Percentiles rank a stretch among this genome's conserved stretches.
These are phyloP conservation scores for Spodoptera litura DNA, from an alignment of 1,140 invertebrate genomes.

Conservation along the genomic window DNA sequence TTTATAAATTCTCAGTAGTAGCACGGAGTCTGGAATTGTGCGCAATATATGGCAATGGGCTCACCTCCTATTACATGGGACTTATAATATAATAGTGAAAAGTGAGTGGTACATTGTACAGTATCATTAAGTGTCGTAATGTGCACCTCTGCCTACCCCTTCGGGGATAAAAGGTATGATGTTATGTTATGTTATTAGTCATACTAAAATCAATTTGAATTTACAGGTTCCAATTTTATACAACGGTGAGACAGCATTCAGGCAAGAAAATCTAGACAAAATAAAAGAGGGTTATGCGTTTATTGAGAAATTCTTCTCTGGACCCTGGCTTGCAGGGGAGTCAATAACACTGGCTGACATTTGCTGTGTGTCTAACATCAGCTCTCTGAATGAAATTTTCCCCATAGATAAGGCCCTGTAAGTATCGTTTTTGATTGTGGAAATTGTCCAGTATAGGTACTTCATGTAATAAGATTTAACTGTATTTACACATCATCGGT, in stretches of 20 bases:
- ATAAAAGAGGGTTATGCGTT: conserved; percentile 86
- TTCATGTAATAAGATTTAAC: conserved; percentile 39
- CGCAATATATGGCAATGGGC: no score
- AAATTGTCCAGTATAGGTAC: conserved; percentile 54
- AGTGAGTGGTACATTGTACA: no score
- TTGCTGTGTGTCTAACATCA: conserved; percentile 83
- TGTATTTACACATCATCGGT: conserved; percentile 52
- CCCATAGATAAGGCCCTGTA: conserved; percentile 55
- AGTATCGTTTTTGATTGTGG: conserved; percentile 4
- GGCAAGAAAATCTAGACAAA: conserved; percentile 55
- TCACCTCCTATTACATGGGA: no score
- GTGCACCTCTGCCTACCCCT: no score
- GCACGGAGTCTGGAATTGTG: no score
- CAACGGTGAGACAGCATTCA: conserved; percentile 26
- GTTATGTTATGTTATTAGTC: no score
- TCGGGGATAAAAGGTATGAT: no score
- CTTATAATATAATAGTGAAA: no score
- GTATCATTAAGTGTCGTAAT: no score
- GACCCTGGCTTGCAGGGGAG: conserved; percentile 85
- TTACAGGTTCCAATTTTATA: conserved; percentile 41
- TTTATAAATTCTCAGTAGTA: no score
- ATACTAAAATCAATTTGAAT: neutral
- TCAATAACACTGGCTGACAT: conserved; percentile 89
- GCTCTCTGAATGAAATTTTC: conserved; percentile 53
- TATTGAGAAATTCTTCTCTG: conserved; percentile 85